A percentile compares a stretch with the other conserved stretches of the same genome.
Evolutionary conservation across 2,113 vertebrate species (phyloP).

Genomic region (Dicrurus megarhynchus): DNA sequence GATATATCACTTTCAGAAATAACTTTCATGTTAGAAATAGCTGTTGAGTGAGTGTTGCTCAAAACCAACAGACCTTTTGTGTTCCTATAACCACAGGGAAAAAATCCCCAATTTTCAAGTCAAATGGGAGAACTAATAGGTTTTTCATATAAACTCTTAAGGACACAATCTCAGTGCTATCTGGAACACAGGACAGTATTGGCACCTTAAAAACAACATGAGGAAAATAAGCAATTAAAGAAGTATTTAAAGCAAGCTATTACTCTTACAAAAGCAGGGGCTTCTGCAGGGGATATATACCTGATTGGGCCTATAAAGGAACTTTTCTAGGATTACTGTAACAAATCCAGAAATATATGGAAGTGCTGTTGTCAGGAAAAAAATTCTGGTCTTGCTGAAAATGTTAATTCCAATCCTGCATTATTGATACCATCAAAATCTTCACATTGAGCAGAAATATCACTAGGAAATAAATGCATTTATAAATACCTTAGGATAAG

Average conservation of each 20-base stretch:
- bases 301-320: background rate
- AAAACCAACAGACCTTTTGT: background rate
- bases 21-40: background rate
- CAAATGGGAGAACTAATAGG: background rate
- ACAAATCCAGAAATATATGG: background rate
- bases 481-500: background rate
- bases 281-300: background rate
- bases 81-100: background rate
- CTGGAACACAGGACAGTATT: background rate
- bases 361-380: background rate
- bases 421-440: background rate
- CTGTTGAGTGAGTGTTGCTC: background rate
- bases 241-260: background rate
- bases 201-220: background rate
- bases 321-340: background rate
- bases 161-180: background rate
- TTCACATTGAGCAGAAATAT: background rate
- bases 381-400: background rate
- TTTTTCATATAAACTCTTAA: background rate
- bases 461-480: background rate
- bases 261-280: background rate
- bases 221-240: background rate
- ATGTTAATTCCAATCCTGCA: background rate
- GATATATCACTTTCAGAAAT: background rate
- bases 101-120: background rate